These are phyloP conservation scores for Apamea crenata DNA, from an alignment of 2,888 invertebrate genomes.

Conservation along the genomic window DNA sequence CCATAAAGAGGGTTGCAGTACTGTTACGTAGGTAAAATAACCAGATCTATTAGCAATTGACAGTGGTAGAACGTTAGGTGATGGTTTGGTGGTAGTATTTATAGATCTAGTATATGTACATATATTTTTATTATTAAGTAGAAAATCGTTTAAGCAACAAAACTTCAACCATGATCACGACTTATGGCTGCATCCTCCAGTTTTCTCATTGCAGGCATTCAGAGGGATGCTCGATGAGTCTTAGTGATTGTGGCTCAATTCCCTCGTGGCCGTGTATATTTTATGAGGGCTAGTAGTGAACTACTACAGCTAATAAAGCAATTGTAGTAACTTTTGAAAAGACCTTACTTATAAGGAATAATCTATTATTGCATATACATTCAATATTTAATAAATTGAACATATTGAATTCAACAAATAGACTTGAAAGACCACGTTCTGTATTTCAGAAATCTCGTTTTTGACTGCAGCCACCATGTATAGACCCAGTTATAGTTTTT, in stretches of 20 bases:
- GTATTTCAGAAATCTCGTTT: background rate
- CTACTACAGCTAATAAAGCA: too few relatives aligned
- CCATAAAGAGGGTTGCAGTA: background rate
- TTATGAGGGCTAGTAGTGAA: background rate
- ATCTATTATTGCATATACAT: background rate
- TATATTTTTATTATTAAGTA: background rate
- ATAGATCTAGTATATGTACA: background rate
- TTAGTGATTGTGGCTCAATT: background rate
- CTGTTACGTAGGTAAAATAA: background rate
- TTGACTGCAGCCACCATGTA: background rate
- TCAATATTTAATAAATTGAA: background rate
- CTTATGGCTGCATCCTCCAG: background rate
- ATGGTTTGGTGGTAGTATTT: constrained; percentile 16
- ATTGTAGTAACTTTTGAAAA: background rate
- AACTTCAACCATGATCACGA: background rate
- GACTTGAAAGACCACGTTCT: background rate
- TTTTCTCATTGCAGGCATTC: background rate
- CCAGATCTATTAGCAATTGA: background rate
- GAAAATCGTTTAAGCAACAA: too few relatives aligned
- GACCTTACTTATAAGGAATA: background rate
- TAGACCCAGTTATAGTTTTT: constrained; percentile 17
- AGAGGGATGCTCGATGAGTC: background rate
- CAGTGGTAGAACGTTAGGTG: background rate
- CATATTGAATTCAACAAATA: background rate
- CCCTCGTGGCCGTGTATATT: background rate